phyloP scores from a whole-genome alignment of 2,113 vertebrate genomes.

The Poeciliopsis occidentalis region DNA sequence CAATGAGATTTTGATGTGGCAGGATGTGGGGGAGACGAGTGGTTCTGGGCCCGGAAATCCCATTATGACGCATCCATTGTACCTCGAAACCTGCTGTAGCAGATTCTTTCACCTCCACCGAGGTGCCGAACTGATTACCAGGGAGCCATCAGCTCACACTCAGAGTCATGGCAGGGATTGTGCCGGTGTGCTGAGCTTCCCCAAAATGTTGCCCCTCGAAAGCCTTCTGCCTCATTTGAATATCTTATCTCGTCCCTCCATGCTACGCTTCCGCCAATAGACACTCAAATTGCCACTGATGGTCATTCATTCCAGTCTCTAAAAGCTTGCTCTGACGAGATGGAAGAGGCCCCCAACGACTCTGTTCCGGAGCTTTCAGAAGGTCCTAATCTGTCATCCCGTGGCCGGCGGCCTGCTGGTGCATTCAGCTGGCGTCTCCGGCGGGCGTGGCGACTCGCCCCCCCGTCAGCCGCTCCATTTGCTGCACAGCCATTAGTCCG shows the following conservation, averaged over 20 bases:
- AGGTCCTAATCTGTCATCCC: constrained; percentile 63
- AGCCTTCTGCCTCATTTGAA: constrained; percentile 39
- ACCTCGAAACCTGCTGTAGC: constrained; percentile 60
- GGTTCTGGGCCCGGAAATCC: constrained; percentile 68
- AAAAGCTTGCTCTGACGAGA: constrained; percentile 8
- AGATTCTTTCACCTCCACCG: constrained; percentile 65
- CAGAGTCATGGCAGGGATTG: constrained; percentile 46
- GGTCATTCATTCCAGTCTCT: constrained; percentile 27
- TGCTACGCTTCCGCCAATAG: constrained; percentile 6
- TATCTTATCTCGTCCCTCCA: constrained; percentile 53
- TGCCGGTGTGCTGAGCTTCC: constrained; percentile 30
- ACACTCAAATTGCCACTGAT: constrained; percentile 35
- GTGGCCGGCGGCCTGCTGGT: constrained; percentile 21
- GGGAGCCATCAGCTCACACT: constrained; percentile 40
- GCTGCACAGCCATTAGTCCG: constrained; percentile 66
- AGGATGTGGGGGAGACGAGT: constrained; percentile 69
- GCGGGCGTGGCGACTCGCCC: constrained; percentile 56
- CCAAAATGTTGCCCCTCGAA: constrained; percentile 26
- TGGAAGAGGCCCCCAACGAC: constrained; percentile 1
- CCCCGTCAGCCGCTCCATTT: constrained; percentile 67
- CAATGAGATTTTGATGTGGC: constrained; percentile 67
- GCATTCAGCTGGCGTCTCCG: constrained; percentile 66
- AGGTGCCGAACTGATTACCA: constrained; percentile 59
- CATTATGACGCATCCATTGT: constrained; percentile 66
- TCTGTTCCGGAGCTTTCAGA: constrained; percentile 2